Evolutionary conservation across 2,113 vertebrate species (phyloP), one percentile per base, ranked within the genome.

Genomic region (Brachypteracias leptosomus): DNA sequence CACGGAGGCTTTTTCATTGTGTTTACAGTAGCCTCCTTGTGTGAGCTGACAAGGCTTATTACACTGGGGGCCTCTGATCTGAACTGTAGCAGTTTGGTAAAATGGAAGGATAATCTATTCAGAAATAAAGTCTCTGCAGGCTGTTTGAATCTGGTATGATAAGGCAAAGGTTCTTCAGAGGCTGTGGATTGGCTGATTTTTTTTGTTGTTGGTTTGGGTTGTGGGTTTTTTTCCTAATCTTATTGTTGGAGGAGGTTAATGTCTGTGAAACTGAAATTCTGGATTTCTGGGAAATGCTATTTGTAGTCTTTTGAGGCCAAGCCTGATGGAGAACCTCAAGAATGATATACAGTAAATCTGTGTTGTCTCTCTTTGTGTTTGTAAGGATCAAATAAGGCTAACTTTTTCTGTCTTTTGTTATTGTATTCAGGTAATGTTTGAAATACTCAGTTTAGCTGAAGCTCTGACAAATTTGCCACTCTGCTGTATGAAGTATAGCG

Each of bases 181-280:
- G 19, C 46, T 3, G 0, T 35, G 44, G 33, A 6, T 11, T 44
- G 36, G 35, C 16, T 58, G 14, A 10, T 21, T 21, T 35, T 29
- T 49, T 17, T 65, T 33, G 2, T 16, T 19, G 7, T 40, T 52
- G 7, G 44, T 73, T 42, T 51, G 31, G 28, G 7, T 46, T 46
- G 16, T 35, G 13, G 3, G 1, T 6, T 36, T 36, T 9, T n/a
- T 11, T 6, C 3, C 17, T 4, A 13, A 0, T 40, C 14, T 70
- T 35, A 4, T 3, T 54, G 17, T 54, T 89, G 70, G 29, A 75
- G 12, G 17, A 74, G 5, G 13, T 63, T 71, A 18, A 36, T 84
- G 7, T 49, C 35, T 75, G 12, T 88, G 29, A 35, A 75, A 52
- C 11, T 46, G 14, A 74, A 42, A 20, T 82, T 66, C 55, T 89